Conservation (phyloP, 2,888 invertebrate species). For the Drosophila kokeensis region DNA sequence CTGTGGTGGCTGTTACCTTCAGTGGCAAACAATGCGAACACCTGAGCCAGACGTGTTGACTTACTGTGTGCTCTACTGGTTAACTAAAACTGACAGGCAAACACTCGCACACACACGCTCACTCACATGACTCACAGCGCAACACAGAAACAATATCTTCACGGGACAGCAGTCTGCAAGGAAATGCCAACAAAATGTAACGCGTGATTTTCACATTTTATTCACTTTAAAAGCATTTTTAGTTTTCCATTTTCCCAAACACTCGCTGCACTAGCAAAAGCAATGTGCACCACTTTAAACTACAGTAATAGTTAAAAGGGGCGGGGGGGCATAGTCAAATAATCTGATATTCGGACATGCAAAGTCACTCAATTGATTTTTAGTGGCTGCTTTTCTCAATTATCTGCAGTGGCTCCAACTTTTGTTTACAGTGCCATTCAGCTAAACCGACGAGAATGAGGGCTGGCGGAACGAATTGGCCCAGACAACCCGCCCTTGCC, state of each 20-base stretch:
- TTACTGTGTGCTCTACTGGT: conserved; percentile 58
- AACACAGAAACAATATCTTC: conserved; percentile 15
- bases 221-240: conserved; percentile 48
- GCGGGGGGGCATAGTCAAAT: conserved; percentile 9
- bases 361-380: conserved; percentile 77
- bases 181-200: conserved; percentile 35
- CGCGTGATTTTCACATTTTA: conserved; percentile 46
- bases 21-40: conserved; percentile 60
- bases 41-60: conserved; percentile 52
- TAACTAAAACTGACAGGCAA: conserved; percentile 63
- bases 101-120: conserved; percentile 15
- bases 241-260: conserved; percentile 33
- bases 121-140: conserved; percentile 16
- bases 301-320: background rate
- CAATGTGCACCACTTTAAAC: conserved; percentile 8
- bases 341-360: conserved; percentile 47
- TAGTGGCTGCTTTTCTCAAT: conserved; percentile 63
- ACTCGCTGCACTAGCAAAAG: conserved; percentile 21
- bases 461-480: conserved; percentile 10
- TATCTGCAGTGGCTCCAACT: conserved; percentile 53
- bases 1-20: conserved; percentile 43
- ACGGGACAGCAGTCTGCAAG: background rate
- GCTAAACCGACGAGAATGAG: conserved; percentile 11
- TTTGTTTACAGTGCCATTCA: conserved; percentile 54
- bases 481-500: conserved; percentile 17